A percentile compares a stretch with the other conserved stretches of the same genome.
phyloP scores from a whole-genome alignment of 1,140 invertebrate species.

The Drosophila pseudoobscura region DNA sequence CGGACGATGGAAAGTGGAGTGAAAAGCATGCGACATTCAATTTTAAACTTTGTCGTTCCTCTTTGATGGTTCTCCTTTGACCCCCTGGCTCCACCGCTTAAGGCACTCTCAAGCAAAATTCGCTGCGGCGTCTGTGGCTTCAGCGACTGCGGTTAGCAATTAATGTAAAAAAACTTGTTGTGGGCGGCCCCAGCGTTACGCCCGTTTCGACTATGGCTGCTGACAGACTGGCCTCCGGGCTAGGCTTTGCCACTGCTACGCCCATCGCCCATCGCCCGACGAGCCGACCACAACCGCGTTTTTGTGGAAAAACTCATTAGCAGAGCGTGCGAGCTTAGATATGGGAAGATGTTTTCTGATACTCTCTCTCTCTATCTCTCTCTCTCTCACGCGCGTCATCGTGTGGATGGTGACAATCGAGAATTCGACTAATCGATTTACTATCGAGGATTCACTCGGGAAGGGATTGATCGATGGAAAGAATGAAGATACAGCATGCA shows the following conservation, averaged over 20 bases:
- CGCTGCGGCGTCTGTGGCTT: neutral
- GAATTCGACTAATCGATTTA: conserved; percentile 5
- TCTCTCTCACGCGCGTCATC: too few species aligned
- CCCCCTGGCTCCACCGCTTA: neutral
- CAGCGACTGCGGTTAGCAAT: conserved; percentile 44
- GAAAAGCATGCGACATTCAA: conserved; percentile 37
- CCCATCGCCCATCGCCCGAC: conserved; percentile 14
- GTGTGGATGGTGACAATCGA: neutral
- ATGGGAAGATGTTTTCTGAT: conserved; percentile 27
- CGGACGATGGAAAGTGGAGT: conserved; percentile 17
- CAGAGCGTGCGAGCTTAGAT: conserved; percentile 14
- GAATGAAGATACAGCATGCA: too few species aligned
- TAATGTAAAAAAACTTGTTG: conserved; percentile 54
- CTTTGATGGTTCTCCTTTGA: conserved; percentile 11
- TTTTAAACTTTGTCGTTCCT: conserved; percentile 35
- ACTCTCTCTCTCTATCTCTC: neutral
- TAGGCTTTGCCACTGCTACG: conserved; percentile 16
- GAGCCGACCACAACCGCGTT: conserved; percentile 1
- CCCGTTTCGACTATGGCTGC: conserved; percentile 8
- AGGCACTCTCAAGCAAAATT: conserved; percentile 1
- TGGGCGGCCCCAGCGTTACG: conserved; percentile 17
- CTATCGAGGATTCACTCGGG: neutral
- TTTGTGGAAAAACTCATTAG: conserved; percentile 71
- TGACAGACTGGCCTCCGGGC: neutral
- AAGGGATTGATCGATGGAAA: neutral